Evolutionary conservation across 2,888 invertebrate species (phyloP).

Genomic region (Dione vanillae): DNA sequence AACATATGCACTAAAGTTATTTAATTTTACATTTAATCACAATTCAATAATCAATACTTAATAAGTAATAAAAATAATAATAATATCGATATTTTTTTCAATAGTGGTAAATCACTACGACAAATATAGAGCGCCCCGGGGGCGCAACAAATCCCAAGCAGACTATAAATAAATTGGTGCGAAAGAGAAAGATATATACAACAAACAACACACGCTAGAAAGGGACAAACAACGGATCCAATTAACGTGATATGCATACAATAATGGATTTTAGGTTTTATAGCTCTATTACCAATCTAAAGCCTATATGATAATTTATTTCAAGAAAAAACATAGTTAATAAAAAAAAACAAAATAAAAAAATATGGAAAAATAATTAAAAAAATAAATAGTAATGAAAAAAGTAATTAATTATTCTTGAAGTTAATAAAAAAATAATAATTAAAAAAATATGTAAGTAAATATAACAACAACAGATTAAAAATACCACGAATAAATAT

Average conservation of each 20-base stretch:
- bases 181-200: slow-evolving; percentile 58
- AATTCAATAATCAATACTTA: background rate
- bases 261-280: slow-evolving; percentile 45
- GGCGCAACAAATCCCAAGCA: slow-evolving; percentile 64
- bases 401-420: background rate
- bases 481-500: slow-evolving; percentile 29
- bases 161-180: slow-evolving; percentile 71
- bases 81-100: slow-evolving; percentile 44
- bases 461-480: slow-evolving; percentile 1
- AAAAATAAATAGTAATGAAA: background rate
- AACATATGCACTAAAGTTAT: no score
- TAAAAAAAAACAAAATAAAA: slow-evolving; percentile 13
- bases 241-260: slow-evolving; percentile 41
- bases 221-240: slow-evolving; percentile 54
- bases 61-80: slow-evolving; percentile 12
- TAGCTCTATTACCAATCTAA: slow-evolving; percentile 36
- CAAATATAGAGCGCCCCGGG: slow-evolving; percentile 73
- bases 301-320: slow-evolving; percentile 17
- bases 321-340: background rate
- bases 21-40: no score
- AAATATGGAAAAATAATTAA: slow-evolving; percentile 7
- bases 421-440: background rate
- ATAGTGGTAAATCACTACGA: slow-evolving; percentile 58
- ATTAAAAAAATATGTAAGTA: background rate
- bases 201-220: slow-evolving; percentile 53